Conservation (phyloP, 1,140 invertebrate species). For the Drosophila kurseongensis region DNA sequence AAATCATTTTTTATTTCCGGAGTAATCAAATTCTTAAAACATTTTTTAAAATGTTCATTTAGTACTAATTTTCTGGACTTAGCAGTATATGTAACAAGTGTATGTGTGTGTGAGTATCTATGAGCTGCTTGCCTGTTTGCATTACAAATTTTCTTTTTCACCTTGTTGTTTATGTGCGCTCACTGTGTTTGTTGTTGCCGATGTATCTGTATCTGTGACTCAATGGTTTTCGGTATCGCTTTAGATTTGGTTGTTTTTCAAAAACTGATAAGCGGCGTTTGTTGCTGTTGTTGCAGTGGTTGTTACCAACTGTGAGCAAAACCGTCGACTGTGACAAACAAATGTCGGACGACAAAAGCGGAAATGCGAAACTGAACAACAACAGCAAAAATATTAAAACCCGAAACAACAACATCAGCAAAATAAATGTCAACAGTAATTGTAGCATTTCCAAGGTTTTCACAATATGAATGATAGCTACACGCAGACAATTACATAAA, state of each 20-base stretch:
- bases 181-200: constrained; percentile 7
- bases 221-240: constrained; percentile 51
- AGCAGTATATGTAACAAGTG: constrained; percentile 15
- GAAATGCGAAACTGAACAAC: constrained; percentile 70
- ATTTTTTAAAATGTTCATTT: background rate
- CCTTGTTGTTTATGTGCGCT: constrained; percentile 53
- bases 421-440: constrained; percentile 77
- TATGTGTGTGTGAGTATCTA: constrained; percentile 17
- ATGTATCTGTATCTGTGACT: constrained; percentile 42
- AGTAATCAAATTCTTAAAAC: too few relatives aligned
- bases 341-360: constrained; percentile 68
- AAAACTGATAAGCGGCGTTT: constrained; percentile 51
- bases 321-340: constrained; percentile 73
- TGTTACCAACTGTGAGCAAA: constrained; percentile 65
- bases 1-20: background rate
- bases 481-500: constrained; percentile 36
- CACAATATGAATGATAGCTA: constrained; percentile 76
- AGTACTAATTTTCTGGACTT: constrained; percentile 14
- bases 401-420: constrained; percentile 32
- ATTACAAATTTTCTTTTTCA: constrained; percentile 68
- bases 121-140: constrained; percentile 27
- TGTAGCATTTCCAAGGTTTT: constrained; percentile 79
- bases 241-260: constrained; percentile 52
- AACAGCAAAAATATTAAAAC: constrained; percentile 26
- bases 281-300: constrained; percentile 25